phyloP scores from a whole-genome alignment of 2,888 invertebrate species.

The Branchellion lobata region DNA sequence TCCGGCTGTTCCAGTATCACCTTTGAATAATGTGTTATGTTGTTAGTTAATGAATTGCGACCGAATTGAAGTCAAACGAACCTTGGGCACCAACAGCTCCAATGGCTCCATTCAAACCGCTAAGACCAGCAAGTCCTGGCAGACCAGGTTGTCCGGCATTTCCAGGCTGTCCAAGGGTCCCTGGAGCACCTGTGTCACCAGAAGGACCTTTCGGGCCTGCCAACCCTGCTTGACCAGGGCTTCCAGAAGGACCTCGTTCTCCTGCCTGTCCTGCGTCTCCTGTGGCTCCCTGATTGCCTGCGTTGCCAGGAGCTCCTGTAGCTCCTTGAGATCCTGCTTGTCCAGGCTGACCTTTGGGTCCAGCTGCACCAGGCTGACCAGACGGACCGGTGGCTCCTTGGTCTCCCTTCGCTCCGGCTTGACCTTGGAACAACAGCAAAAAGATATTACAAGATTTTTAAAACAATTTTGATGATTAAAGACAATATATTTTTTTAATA shows the following conservation, averaged over 20 bases:
- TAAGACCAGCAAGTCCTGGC: slow-evolving; percentile 42
- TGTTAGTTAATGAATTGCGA: background rate
- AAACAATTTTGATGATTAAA: too few relatives aligned
- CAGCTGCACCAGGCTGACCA: slow-evolving; percentile 30
- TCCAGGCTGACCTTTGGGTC: slow-evolving; percentile 38
- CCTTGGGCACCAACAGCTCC: slow-evolving; percentile 8
- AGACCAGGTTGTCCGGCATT: slow-evolving; percentile 44
- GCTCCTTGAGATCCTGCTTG: slow-evolving; percentile 33
- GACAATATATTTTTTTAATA: too few relatives aligned
- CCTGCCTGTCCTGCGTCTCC: slow-evolving; percentile 43
- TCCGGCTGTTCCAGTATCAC: background rate
- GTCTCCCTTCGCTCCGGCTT: slow-evolving; percentile 15
- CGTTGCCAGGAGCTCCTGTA: slow-evolving; percentile 32
- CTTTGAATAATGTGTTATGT: background rate
- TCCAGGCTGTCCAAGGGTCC: slow-evolving; percentile 45
- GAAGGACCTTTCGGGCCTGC: slow-evolving; percentile 41
- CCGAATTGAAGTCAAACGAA: background rate
- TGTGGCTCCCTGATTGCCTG: slow-evolving; percentile 37
- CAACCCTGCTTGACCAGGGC: slow-evolving; percentile 27
- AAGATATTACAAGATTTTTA: background rate
- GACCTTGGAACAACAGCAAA: background rate
- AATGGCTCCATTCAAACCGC: slow-evolving; percentile 40
- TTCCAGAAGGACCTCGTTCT: slow-evolving; percentile 34
- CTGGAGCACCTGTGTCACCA: slow-evolving; percentile 39
- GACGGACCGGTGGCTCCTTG: slow-evolving; percentile 39